Base-by-base conservation (phyloP, 1,140 invertebrate species). In the Oreohelix idahoensis region DNA sequence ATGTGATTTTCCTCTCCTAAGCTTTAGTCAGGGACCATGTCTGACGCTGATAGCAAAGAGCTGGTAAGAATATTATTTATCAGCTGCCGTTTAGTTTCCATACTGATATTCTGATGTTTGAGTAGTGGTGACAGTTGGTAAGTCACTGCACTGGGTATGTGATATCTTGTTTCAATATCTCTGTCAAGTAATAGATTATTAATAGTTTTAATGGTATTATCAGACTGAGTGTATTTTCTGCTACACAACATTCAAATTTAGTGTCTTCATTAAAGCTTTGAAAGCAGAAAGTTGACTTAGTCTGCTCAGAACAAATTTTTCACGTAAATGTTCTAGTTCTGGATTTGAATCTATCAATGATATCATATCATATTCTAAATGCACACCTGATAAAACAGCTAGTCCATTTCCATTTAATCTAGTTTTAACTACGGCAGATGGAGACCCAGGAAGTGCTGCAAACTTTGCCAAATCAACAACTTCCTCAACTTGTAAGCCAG, bases 341-440 rank as follows among this genome's bases (percentile, higher is more conserved):
- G 35, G 74, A 53, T 87, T 77, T 13, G 76, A 49, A 23, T 74
- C 26, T 66, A 84, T 49, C 35, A 87, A 35, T 35, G 75, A 77
- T 36, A 83, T 77, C 20, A 75, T 78, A 77, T 83, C 63, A 84
- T 85, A 88, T 79, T 91, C 90, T 39, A 89, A 77, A 81, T 91
- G 90, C 53, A 88, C 81, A 15, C 88, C 86, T 53, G 84, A 86
- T 15, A 91, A 77, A 0, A 91, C 73, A 20, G 88, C 87, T 45
- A 66, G 39, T 23, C 90, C 90, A 17, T 83, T 51, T 29, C 81
- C 51, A 8, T 88, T 86, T 29, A 87, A 81, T n/a, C 81, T 63
- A 58, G 84, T 87, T 79, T 83, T 86, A 20, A 91, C 83, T 39
- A 89, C 84, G 11, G 88, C 88, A 26, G 86, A 63, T 49, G 86